Evolutionary conservation across 2,888 invertebrate genomes (phyloP).

Genomic region (Philopedon plagiatum): DNA sequence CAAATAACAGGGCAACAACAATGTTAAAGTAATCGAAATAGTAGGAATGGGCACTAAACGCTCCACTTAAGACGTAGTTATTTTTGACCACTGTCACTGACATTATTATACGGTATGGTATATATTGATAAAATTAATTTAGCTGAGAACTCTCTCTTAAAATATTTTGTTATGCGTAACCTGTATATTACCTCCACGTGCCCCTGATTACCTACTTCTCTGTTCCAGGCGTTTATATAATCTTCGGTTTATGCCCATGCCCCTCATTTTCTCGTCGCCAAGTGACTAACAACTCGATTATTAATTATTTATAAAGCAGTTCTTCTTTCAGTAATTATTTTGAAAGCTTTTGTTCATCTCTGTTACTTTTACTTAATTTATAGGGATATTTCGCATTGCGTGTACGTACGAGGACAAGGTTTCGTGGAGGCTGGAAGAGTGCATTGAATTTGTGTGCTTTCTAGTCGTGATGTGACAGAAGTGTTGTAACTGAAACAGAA

Average conservation of each 20-base stretch:
- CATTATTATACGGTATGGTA: no score
- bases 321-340: conserved; percentile 64
- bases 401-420: conserved; percentile 38
- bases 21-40: no score
- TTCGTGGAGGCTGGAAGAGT: neutral
- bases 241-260: conserved; percentile 40
- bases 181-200: neutral
- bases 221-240: conserved; percentile 37
- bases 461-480: no score
- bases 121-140: no score
- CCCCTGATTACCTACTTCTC: conserved; percentile 22
- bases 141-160: no score
- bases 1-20: no score
- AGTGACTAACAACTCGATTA: conserved; percentile 64
- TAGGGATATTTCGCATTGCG: conserved; percentile 53
- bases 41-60: no score
- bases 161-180: no score
- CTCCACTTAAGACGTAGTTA: no score
- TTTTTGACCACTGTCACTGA: no score
- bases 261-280: conserved; percentile 56
- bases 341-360: conserved; percentile 63
- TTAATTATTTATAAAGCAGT: conserved; percentile 62
- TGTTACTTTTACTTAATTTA: conserved; percentile 61
- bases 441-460: neutral
- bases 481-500: no score